Conservation (phyloP, 2,888 invertebrate species). For the Allolobophora icterica region DNA sequence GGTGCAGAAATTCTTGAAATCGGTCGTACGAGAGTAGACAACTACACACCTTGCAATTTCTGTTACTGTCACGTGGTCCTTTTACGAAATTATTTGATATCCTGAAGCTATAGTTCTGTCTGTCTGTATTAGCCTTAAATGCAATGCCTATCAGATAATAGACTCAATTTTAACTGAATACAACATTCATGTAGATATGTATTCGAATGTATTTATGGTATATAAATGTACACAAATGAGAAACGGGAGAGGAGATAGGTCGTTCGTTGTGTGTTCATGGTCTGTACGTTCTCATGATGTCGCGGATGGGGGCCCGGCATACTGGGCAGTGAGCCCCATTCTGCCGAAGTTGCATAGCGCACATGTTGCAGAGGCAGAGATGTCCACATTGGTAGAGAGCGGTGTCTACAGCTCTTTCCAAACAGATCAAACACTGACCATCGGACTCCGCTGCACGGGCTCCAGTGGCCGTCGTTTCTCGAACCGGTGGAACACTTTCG, state of each 20-base stretch:
- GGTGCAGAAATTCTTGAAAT: neutral
- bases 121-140: neutral
- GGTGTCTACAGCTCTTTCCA: constrained; percentile 59
- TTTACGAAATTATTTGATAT: too few relatives aligned
- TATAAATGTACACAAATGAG: neutral
- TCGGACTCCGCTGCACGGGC: constrained; percentile 54
- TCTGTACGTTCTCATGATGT: constrained; percentile 61
- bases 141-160: neutral
- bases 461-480: neutral
- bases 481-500: neutral
- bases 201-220: too few relatives aligned
- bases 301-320: constrained; percentile 63
- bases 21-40: neutral
- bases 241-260: neutral
- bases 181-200: too few relatives aligned
- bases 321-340: constrained; percentile 60
- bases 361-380: constrained; percentile 63
- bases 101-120: too few relatives aligned
- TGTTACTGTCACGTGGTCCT: too few relatives aligned
- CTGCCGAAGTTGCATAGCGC: constrained; percentile 58
- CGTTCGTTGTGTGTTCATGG: neutral
- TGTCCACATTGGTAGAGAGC: constrained; percentile 65
- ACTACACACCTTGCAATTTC: too few relatives aligned
- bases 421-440: constrained; percentile 61
- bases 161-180: neutral